A percentile compares a stretch with the other conserved stretches of the same genome.
phyloP scores from a whole-genome alignment of 2,113 vertebrate species.

The Upupa epops region DNA sequence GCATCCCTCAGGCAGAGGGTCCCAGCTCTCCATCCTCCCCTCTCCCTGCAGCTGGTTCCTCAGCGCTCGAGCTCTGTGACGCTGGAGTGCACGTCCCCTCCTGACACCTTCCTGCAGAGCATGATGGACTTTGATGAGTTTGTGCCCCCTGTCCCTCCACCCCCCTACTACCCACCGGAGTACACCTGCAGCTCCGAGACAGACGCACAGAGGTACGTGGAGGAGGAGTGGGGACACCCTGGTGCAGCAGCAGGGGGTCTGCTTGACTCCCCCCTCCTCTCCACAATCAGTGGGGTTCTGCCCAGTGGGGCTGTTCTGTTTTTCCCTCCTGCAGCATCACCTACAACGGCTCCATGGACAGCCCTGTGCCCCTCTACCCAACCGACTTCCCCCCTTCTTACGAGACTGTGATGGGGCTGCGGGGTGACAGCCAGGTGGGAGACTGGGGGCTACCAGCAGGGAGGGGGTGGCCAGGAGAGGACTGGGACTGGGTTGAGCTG shows the following conservation, averaged over 20 bases:
- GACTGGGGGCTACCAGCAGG: accelerated
- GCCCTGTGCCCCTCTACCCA: slow-evolving; percentile 90
- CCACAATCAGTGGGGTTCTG: neutral
- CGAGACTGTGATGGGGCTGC: slow-evolving; percentile 92
- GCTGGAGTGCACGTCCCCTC: slow-evolving; percentile 89
- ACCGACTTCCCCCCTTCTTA: slow-evolving; percentile 95
- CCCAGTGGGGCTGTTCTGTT: neutral
- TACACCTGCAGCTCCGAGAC: slow-evolving; percentile 98
- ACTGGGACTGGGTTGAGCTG: neutral
- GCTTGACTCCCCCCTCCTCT: no score
- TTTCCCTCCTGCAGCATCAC: slow-evolving; percentile 81
- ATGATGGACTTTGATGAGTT: slow-evolving; percentile 97
- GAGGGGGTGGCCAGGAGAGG: no score
- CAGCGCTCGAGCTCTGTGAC: slow-evolving; percentile 88
- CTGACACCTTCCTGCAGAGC: slow-evolving; percentile 88
- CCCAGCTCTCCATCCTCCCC: neutral
- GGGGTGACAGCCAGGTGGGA: slow-evolving; percentile 87
- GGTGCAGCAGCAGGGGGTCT: accelerated
- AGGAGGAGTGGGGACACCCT: accelerated
- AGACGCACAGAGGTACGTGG: slow-evolving; percentile 87
- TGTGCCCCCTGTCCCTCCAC: slow-evolving; percentile 92
- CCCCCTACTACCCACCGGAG: slow-evolving; percentile 94
- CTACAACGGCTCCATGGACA: slow-evolving; percentile 98
- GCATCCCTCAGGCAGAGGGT: neutral
- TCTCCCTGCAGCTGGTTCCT: slow-evolving; percentile 80